Evolutionary conservation across 2,113 vertebrate species (phyloP).

Genomic region (Perca fluviatilis): DNA sequence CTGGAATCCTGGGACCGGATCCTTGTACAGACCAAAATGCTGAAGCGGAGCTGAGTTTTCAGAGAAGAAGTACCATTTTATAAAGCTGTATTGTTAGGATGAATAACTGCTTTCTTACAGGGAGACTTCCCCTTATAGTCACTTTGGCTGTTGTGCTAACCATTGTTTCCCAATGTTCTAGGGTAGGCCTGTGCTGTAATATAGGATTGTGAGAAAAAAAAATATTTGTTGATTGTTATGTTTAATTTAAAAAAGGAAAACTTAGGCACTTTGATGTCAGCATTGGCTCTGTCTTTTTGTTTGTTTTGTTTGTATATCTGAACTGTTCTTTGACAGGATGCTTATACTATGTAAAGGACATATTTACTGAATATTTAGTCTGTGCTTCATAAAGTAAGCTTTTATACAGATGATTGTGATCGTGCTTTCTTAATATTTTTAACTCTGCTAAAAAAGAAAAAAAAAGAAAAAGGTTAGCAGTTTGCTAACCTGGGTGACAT

Average conservation of each 20-base stretch:
- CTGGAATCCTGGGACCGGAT: conserved; percentile 62
- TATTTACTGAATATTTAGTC: conserved; percentile 84
- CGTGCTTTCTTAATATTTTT: conserved; percentile 47
- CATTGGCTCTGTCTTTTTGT: conserved; percentile 69
- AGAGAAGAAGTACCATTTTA: conserved; percentile 79
- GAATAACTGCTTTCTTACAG: conserved; percentile 78
- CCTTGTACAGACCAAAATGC: conserved; percentile 62
- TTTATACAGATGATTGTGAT: conserved; percentile 76
- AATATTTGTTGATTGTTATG: conserved; percentile 71
- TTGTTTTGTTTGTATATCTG: conserved; percentile 79
- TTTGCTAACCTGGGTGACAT: not conserved
- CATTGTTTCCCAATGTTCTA: conserved; percentile 82
- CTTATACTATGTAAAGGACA: conserved; percentile 79
- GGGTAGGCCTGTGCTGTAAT: conserved; percentile 84
- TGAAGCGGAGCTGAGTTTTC: conserved; percentile 65
- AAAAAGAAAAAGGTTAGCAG: not conserved
- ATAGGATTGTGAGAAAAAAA: conserved; percentile 81
- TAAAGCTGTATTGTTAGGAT: conserved; percentile 72
- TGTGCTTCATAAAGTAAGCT: conserved; percentile 84
- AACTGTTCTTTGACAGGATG: conserved; percentile 75
- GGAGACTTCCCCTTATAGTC: conserved; percentile 76
- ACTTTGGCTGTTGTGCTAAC: conserved; percentile 85
- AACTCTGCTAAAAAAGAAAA: not conserved
- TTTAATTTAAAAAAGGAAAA: conserved; percentile 74
- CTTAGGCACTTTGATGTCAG: conserved; percentile 80